Conservation (phyloP, 1,140 invertebrate genomes). For the Zophobas atratus region DNA sequence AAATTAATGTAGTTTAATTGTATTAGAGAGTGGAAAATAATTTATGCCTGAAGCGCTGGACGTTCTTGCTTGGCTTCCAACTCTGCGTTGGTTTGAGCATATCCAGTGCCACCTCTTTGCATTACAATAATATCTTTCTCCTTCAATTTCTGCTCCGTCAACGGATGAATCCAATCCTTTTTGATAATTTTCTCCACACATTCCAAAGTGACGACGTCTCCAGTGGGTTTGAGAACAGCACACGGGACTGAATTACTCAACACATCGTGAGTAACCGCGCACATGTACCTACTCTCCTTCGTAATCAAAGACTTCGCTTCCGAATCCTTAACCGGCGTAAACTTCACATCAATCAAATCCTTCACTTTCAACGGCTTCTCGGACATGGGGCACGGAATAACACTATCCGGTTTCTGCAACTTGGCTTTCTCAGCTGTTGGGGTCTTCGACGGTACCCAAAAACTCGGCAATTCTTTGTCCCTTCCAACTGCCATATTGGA, state of each 20-base stretch:
- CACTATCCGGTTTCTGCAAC: slow-evolving; percentile 90
- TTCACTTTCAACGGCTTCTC: slow-evolving; percentile 91
- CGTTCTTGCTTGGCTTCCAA: slow-evolving; percentile 88
- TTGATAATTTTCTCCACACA: slow-evolving; percentile 97
- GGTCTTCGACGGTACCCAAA: slow-evolving; percentile 97
- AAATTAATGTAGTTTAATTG: slow-evolving; percentile 14
- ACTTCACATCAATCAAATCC: slow-evolving; percentile 95
- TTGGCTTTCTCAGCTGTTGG: slow-evolving; percentile 83
- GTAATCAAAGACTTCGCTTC: slow-evolving; percentile 86
- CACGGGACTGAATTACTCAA: slow-evolving; percentile 95
- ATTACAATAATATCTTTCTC: slow-evolving; percentile 95
- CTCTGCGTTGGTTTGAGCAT: slow-evolving; percentile 87
- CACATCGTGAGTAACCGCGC: slow-evolving; percentile 97
- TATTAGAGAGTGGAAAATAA: slow-evolving; percentile 1
- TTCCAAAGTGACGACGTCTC: slow-evolving; percentile 97
- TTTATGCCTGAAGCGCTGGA: slow-evolving; percentile 88
- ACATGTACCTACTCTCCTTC: slow-evolving; percentile 95
- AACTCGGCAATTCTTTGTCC: slow-evolving; percentile 90
- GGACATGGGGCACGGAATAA: slow-evolving; percentile 95
- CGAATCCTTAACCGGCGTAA: slow-evolving; percentile 90
- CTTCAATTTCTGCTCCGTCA: slow-evolving; percentile 89
- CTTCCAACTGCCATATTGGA: slow-evolving; percentile 83
- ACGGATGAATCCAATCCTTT: slow-evolving; percentile 97
- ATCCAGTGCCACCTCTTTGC: slow-evolving; percentile 96
- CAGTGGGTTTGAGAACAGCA: slow-evolving; percentile 92